Evolutionary conservation across 2,113 vertebrate genomes (phyloP).

Genomic region (Hymenochirus boettgeri): DNA sequence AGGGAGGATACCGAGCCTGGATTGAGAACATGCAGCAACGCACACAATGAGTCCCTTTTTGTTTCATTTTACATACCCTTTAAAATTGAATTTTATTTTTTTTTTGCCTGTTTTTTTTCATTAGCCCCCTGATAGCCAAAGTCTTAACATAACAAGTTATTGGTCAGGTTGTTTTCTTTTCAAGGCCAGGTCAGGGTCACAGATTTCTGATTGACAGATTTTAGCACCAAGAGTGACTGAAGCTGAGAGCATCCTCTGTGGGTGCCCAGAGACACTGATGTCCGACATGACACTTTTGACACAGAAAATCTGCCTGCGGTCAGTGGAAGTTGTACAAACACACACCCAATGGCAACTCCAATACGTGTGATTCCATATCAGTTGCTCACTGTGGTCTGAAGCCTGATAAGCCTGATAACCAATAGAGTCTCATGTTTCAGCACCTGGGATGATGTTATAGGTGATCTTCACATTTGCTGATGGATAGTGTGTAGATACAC

Average conservation of each 20-base stretch:
- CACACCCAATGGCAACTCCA: slow-evolving; percentile 2
- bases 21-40: no score
- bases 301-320: no score
- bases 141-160: slow-evolving; percentile 15
- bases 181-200: slow-evolving; percentile 15
- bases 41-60: no score
- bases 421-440: background rate
- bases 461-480: background rate
- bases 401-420: no score
- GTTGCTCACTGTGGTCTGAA: no score
- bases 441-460: no score
- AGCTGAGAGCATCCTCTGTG: slow-evolving; percentile 12
- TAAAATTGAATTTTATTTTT: no score
- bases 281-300: slow-evolving; percentile 14
- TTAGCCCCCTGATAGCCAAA: no score
- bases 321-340: slow-evolving; percentile 1
- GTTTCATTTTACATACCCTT: no score
- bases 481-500: background rate
- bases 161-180: background rate
- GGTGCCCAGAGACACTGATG: slow-evolving; percentile 14
- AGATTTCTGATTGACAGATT: slow-evolving; percentile 17
- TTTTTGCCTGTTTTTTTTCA: no score
- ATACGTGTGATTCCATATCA: background rate
- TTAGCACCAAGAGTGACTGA: slow-evolving; percentile 28
- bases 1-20: no score